These are phyloP conservation scores for Caenorhabditis remanei DNA, from an alignment of 1,140 invertebrate species.

Conservation along the genomic window DNA sequence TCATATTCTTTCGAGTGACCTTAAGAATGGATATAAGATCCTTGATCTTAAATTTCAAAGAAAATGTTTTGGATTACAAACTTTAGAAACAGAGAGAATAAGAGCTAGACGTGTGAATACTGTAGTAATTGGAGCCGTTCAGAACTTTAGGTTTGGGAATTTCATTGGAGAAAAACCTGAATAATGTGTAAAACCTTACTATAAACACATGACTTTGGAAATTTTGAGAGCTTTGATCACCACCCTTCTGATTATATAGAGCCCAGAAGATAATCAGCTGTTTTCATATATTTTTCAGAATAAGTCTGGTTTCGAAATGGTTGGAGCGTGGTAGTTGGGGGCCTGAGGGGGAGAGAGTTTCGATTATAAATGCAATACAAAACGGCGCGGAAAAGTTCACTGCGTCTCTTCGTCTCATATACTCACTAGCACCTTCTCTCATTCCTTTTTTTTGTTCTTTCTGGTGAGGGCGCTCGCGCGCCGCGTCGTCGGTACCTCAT, in stretches of 20 bases:
- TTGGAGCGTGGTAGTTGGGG: slow-evolving; percentile 4
- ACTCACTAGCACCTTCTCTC: background rate
- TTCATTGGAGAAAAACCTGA: no score
- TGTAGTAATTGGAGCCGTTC: no score
- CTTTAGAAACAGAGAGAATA: no score
- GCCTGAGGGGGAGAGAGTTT: background rate
- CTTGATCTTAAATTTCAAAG: background rate
- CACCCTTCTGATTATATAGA: no score
- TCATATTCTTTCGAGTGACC: background rate
- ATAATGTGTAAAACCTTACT: no score
- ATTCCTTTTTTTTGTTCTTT: slow-evolving; percentile 50
- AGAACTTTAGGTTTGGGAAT: no score
- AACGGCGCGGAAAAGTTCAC: slow-evolving; percentile 44
- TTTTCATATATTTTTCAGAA: background rate
- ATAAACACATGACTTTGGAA: no score
- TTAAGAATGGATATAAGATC: background rate
- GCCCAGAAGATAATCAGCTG: no score
- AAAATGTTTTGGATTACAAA: no score
- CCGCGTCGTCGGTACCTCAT: slow-evolving; percentile 45
- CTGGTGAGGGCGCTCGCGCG: slow-evolving; percentile 22
- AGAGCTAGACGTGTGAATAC: no score
- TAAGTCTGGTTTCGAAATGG: slow-evolving; percentile 24
- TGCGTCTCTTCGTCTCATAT: slow-evolving; percentile 34
- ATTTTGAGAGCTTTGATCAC: no score
- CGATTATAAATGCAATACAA: slow-evolving; percentile 57